These are phyloP conservation scores for Mythimna impura DNA, from an alignment of 2,888 invertebrate genomes.

Conservation along the genomic window DNA sequence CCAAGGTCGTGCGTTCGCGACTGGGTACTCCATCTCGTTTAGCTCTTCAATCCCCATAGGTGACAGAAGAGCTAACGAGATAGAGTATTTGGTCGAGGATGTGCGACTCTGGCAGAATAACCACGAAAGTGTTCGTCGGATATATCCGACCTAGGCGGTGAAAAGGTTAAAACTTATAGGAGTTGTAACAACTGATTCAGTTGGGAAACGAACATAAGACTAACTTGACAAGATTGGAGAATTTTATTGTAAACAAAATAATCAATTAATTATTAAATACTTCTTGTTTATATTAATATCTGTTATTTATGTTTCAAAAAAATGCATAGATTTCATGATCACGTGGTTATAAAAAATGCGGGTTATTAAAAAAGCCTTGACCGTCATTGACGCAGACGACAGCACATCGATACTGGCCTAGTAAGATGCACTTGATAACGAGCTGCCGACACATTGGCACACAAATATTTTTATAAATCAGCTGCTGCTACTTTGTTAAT, in stretches of 20 bases:
- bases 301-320: too few relatives aligned
- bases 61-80: too few relatives aligned
- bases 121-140: too few relatives aligned
- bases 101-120: too few relatives aligned
- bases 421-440: conserved; percentile 38
- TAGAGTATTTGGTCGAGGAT: too few relatives aligned
- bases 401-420: conserved; percentile 3
- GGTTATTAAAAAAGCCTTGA: conserved; percentile 35
- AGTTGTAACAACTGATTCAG: background rate
- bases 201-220: background rate
- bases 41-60: too few relatives aligned
- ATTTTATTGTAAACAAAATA: background rate
- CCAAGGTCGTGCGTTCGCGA: too few relatives aligned
- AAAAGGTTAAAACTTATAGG: too few relatives aligned
- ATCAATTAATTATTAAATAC: background rate
- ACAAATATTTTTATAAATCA: conserved; percentile 2
- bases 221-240: background rate
- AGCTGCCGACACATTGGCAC: background rate
- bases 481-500: background rate
- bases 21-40: too few relatives aligned
- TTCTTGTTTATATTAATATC: conserved; percentile 6
- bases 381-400: conserved; percentile 28
- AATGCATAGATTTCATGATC: conserved; percentile 4
- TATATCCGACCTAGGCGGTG: too few relatives aligned
- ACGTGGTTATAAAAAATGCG: conserved; percentile 3